Evolutionary conservation across 1,140 invertebrate genomes (phyloP).

Genomic region (Trinorchestia longiramus): DNA sequence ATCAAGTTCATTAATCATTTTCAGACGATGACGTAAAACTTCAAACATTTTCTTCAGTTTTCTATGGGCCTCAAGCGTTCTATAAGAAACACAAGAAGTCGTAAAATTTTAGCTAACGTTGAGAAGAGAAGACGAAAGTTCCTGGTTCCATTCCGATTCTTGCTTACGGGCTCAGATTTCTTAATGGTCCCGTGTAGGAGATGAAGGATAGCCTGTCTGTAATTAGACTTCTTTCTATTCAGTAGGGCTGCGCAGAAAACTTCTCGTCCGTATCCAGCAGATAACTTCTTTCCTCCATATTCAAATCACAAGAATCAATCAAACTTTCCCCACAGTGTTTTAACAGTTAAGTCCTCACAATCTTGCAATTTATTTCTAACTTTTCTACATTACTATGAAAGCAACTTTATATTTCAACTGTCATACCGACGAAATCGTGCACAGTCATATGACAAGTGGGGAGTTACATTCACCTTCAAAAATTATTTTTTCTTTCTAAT

Average conservation of each 20-base stretch:
- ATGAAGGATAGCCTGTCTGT: conserved; percentile 40
- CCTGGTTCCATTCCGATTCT: background rate
- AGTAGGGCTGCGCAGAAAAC: background rate
- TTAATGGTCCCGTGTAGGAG: conserved; percentile 25
- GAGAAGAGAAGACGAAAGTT: background rate
- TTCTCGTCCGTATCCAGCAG: background rate
- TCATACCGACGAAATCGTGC: background rate
- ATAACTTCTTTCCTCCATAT: background rate
- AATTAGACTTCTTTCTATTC: background rate
- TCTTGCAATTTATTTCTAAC: no score
- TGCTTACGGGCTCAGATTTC: background rate
- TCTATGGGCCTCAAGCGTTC: background rate
- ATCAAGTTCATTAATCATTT: no score
- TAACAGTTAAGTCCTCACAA: no score
- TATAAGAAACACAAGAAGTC: background rate
- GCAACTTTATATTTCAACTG: no score
- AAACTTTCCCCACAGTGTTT: background rate
- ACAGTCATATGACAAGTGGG: background rate
- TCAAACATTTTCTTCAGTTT: background rate
- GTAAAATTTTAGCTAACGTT: background rate
- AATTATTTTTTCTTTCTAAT: background rate
- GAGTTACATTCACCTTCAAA: background rate
- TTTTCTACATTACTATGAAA: no score
- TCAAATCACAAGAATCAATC: background rate
- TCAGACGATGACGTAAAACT: background rate